phyloP scores from a whole-genome alignment of 2,888 invertebrate genomes.

The Nephrotoma guestfalica region DNA sequence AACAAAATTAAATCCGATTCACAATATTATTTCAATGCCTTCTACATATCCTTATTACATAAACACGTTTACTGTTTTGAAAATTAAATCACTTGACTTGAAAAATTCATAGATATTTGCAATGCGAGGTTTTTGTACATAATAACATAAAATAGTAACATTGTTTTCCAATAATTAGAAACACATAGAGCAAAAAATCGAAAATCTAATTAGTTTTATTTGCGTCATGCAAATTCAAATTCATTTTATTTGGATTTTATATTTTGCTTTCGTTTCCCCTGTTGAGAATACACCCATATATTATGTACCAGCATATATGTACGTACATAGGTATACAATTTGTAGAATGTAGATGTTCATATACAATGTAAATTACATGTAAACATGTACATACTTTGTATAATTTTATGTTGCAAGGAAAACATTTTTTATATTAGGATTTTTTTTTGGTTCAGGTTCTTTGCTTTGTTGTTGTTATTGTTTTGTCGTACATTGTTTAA shows the following conservation, averaged over 20 bases:
- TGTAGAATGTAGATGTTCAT: too few species aligned
- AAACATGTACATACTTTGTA: neutral
- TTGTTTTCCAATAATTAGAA: neutral
- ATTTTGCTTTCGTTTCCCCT: neutral
- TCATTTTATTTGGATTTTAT: neutral
- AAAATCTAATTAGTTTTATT: neutral
- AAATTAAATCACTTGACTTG: too few species aligned
- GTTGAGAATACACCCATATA: neutral
- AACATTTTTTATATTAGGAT: neutral
- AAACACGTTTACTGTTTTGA: too few species aligned
- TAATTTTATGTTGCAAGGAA: too few species aligned
- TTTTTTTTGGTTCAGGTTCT: neutral
- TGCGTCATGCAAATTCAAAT: neutral
- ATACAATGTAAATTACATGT: neutral
- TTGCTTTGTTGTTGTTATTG: neutral
- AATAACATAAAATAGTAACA: neutral
- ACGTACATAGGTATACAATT: neutral
- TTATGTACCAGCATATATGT: neutral
- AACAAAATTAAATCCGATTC: too few species aligned
- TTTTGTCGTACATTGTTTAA: neutral
- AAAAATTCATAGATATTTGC: too few species aligned
- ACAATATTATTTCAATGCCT: too few species aligned
- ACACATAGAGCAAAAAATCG: neutral
- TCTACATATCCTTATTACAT: too few species aligned
- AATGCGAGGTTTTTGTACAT: too few species aligned